Evolutionary conservation across 1,140 invertebrate species (phyloP), one percentile per base, ranked within the genome.

Genomic region (Gryon sp.): DNA sequence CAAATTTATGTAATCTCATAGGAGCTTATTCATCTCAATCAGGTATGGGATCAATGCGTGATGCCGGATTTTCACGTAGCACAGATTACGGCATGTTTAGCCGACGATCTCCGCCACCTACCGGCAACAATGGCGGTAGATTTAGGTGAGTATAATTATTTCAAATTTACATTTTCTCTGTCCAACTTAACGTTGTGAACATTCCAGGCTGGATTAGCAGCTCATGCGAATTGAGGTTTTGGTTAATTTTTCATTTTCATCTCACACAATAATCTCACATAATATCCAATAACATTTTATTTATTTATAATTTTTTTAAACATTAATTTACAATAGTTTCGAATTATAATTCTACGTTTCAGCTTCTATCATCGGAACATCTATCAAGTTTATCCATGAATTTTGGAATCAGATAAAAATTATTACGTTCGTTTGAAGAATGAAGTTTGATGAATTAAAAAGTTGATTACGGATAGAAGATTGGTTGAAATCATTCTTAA

Each of bases 71-170:
- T 65, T 87, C 89, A 60, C 86, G 90, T 62, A 86, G 88, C 12
- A 90, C 90, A 78, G 93, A 94, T 68, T 95, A 95, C 84, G 93
- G 93, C 53, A 94, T 95, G 93, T 95, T 94, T 86, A 95, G 93
- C 85, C 90, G 94, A 66, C 90, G 94, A 80, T 94, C 94, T 73
- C 93, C 93, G 65, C 93, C 94, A 40, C 84, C 89, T 18, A 86
- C 85, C 43, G 87, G 86, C 62, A 89, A 87, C 69, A 89, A 89
- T 70, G 85, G 86, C 59, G 86, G 87, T 65, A 80, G 89, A 82
- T 90, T 90, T 84, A 90, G 89, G 89, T 90, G 80, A 90, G 84
- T 85, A 75, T 43, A 14, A 3, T 19, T 9, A 12, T 36, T 32
- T 40, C 8, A 19, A 3, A 38, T 36, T 5, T 8, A 34, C 11